These are phyloP conservation scores for Dioctria linearis DNA, from an alignment of 2,888 invertebrate species.

Conservation along the genomic window DNA sequence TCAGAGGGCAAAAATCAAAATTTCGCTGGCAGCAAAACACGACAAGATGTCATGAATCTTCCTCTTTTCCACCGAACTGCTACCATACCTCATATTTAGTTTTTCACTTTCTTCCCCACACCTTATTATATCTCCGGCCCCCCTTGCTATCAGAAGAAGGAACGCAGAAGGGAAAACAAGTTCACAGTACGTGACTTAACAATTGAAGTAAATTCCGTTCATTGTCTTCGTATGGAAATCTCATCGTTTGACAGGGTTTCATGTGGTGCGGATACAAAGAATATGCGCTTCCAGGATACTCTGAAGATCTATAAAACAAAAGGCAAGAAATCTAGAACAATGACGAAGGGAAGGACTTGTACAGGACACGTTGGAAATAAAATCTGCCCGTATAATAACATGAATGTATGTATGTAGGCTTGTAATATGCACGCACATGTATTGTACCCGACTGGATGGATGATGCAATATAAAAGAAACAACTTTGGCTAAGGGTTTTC, in stretches of 20 bases:
- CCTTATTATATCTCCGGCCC: conserved; percentile 13
- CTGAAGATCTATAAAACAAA: conserved; percentile 35
- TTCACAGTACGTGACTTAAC: conserved; percentile 57
- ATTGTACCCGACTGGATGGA: not conserved
- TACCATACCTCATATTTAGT: not conserved
- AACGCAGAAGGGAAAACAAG: conserved; percentile 20
- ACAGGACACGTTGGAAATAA: conserved; percentile 56
- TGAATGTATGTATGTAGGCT: too few relatives aligned
- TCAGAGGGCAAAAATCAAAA: conserved; percentile 7
- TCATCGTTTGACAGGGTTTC: conserved; percentile 54
- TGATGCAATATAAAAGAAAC: conserved; percentile 32
- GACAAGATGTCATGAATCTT: not conserved
- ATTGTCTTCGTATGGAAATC: conserved; percentile 57
- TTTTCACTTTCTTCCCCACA: not conserved
- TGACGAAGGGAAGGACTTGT: conserved; percentile 53
- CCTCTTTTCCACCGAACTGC: not conserved
- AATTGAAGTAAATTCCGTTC: conserved; percentile 56
- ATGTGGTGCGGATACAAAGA: conserved; percentile 53
- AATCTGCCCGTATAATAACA: conserved; percentile 30
- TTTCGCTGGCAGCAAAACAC: conserved; percentile 4
- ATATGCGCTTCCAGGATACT: conserved; percentile 45
- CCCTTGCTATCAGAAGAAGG: conserved; percentile 15
- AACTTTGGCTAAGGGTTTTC: conserved; percentile 19
- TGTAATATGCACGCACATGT: too few relatives aligned
- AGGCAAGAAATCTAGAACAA: conserved; percentile 54